A percentile compares a stretch with the other conserved stretches of the same genome.
Evolutionary conservation across 2,888 invertebrate genomes (phyloP).

Genomic region (Stratiomys singularior): DNA sequence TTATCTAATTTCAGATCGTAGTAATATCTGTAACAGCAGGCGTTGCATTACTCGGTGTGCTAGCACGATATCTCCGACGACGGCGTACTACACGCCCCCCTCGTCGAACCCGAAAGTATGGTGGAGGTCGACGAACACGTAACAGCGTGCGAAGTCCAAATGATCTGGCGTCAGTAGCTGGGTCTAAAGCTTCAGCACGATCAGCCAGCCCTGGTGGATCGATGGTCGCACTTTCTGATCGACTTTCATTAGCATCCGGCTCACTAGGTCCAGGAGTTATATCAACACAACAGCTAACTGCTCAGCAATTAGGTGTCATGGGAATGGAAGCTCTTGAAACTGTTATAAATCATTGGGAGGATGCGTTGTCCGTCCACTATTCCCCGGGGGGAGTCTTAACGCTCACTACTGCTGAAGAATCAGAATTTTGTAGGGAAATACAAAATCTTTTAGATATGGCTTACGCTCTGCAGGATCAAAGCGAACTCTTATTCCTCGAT

Average conservation of each 20-base stretch:
- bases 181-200: conserved; percentile 71
- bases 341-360: conserved; percentile 95
- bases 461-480: conserved; percentile 85
- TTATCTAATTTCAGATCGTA: conserved; percentile 63
- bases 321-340: conserved; percentile 94
- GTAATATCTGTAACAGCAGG: conserved; percentile 69
- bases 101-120: conserved; percentile 69
- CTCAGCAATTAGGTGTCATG: conserved; percentile 89
- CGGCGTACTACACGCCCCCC: conserved; percentile 73
- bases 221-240: conserved; percentile 71
- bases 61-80: conserved; percentile 83
- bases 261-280: conserved; percentile 70
- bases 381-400: conserved; percentile 67
- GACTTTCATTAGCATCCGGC: conserved; percentile 75
- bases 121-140: conserved; percentile 69
- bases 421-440: conserved; percentile 84
- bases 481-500: conserved; percentile 87
- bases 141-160: conserved; percentile 76
- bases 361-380: conserved; percentile 85
- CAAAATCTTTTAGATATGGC: conserved; percentile 85
- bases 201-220: conserved; percentile 72
- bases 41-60: conserved; percentile 81
- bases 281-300: conserved; percentile 76
- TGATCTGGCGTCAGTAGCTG: conserved; percentile 74
- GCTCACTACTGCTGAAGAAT: conserved; percentile 84